phyloP scores from a whole-genome alignment of 2,113 vertebrate species.

The Syngnathoides biaculeatus region DNA sequence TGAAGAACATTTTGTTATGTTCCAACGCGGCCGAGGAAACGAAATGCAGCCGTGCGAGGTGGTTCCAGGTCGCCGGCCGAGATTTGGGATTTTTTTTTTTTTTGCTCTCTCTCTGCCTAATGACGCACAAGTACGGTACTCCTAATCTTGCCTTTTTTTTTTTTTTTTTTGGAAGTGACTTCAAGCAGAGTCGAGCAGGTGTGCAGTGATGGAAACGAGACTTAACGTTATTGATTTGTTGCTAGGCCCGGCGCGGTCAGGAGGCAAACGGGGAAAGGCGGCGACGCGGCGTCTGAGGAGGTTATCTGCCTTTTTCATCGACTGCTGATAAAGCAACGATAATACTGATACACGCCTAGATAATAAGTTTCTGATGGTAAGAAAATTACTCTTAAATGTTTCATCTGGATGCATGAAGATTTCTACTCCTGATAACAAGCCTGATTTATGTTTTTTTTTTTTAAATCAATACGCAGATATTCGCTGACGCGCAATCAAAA shows the following conservation, averaged over 20 bases:
- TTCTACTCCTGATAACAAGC: background rate
- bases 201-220: background rate
- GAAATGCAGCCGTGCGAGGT: slow-evolving; percentile 2
- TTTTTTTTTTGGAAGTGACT: background rate
- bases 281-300: background rate
- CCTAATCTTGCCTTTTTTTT: background rate
- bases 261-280: background rate
- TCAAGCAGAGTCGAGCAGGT: background rate
- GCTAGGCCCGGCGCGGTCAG: background rate
- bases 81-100: background rate
- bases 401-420: background rate
- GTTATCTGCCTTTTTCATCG: background rate
- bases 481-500: background rate
- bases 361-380: background rate
- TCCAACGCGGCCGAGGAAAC: background rate
- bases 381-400: background rate
- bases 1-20: slow-evolving; percentile 4
- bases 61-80: background rate
- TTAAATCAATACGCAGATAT: background rate
- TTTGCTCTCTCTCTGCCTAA: background rate
- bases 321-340: slow-evolving; percentile 1
- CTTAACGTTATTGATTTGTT: background rate
- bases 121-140: background rate
- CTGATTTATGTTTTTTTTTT: background rate
- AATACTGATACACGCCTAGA: background rate